Evolutionary conservation across 2,888 invertebrate genomes (phyloP), one percentile per base, ranked within the genome.

Genomic region (Tuberolachnus salignus): DNA sequence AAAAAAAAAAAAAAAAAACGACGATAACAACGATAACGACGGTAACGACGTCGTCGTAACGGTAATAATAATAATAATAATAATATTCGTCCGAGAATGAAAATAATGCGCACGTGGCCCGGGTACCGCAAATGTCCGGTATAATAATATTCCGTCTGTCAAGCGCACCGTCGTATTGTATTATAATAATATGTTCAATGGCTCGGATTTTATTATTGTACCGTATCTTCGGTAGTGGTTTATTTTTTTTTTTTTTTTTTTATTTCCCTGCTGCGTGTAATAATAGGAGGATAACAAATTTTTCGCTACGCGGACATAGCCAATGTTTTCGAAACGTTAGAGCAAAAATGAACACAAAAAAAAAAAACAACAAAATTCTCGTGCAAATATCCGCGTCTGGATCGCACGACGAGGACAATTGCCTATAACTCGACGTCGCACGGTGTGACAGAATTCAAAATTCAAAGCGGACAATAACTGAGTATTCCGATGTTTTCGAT

Each of bases 141-240:
- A 11, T 64, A 34, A 34, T 34, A 34, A 34, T 34, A 23, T 44
- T 51, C 21, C 53, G 53, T 16, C 21, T 64, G 74, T 55, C 74
- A 64, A 55, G 3, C 53, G 34, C 64, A 74, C 44, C 21, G n/a
- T 34, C 6, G 3, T 34, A 34, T 34, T n/a, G 6, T 34, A 34
- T 3, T 34, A 3, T 34, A 34, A 34, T 34, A 34, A 4, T 34
- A 21, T 74, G 53, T 64, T 74, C 53, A 55, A 74, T 74, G 74
- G 55, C 53, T 64, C 23, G 55, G 42, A 73, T 21, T 3, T 14
- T 21, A 51, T 53, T 16, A n/a, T 13, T 11, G 42, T 23, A 19
- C 19, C 8, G 26, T 26, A 34, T 34, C 34, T 34, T 34, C 34
- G 6, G 26, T 16, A 34, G 34, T 34, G 6, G 34, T 34, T 34